Evolutionary conservation across 2,888 invertebrate species (phyloP).

Genomic region (Rapana venosa): DNA sequence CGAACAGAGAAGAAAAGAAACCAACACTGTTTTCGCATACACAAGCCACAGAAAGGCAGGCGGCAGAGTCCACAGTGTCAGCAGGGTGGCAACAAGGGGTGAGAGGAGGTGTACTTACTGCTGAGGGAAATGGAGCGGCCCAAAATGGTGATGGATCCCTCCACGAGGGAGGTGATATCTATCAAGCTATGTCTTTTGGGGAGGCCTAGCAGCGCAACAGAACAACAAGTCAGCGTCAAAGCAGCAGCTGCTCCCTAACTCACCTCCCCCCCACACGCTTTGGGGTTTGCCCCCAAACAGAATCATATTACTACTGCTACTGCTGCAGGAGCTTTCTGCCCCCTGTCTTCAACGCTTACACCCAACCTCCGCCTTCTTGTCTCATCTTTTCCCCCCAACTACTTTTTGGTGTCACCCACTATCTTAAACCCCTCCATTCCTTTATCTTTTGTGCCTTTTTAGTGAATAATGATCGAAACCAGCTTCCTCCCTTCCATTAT

Average conservation of each 20-base stretch:
- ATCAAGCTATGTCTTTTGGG: conserved; percentile 58
- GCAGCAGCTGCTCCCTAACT: background rate
- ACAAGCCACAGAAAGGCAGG: conserved; percentile 9
- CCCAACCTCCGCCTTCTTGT: too few relatives aligned
- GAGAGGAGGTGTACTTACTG: conserved; percentile 53
- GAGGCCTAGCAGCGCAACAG: conserved; percentile 51
- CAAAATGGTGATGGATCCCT: conserved; percentile 57
- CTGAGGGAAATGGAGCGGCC: conserved; percentile 57
- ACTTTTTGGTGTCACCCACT: too few relatives aligned
- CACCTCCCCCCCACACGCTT: background rate
- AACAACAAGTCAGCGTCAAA: conserved; percentile 25
- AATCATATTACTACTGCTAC: too few relatives aligned
- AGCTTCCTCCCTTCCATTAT: too few relatives aligned
- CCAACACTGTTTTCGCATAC: background rate
- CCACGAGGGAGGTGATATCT: conserved; percentile 56
- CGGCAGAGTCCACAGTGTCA: background rate
- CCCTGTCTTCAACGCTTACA: too few relatives aligned
- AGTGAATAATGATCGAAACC: too few relatives aligned
- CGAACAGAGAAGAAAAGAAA: background rate
- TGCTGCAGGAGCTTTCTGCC: too few relatives aligned
- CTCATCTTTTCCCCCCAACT: too few relatives aligned
- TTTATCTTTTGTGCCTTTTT: too few relatives aligned
- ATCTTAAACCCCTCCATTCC: too few relatives aligned
- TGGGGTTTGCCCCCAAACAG: background rate
- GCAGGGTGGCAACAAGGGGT: conserved; percentile 16